These are phyloP conservation scores for Phortica variegata DNA, from an alignment of 1,140 invertebrate species.

Conservation along the genomic window DNA sequence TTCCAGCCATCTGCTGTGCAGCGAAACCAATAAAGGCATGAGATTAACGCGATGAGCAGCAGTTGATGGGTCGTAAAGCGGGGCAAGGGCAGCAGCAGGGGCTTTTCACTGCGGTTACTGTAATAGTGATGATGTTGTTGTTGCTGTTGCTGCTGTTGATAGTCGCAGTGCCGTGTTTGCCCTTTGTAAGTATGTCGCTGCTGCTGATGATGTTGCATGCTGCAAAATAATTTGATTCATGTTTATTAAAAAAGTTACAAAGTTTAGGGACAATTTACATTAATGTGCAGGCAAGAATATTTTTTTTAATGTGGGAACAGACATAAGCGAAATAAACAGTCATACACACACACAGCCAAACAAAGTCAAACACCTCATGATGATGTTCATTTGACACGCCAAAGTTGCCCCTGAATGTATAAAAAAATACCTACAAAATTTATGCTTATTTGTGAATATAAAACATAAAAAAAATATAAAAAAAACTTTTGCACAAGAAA, in stretches of 20 bases:
- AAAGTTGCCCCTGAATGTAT: no score
- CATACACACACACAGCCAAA: constrained; percentile 22
- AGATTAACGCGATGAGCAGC: constrained; percentile 41
- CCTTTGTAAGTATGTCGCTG: background rate
- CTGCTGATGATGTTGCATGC: constrained; percentile 36
- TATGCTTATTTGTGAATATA: no score
- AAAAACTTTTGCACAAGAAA: constrained; percentile 1
- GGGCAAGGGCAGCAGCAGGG: background rate
- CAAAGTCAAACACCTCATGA: constrained; percentile 24
- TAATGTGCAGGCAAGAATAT: background rate
- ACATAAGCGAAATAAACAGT: constrained; percentile 5
- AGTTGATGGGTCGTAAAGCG: constrained; percentile 1
- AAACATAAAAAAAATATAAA: constrained; percentile 12
- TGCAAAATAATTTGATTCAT: constrained; percentile 18
- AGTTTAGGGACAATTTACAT: background rate
- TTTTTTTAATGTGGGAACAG: background rate
- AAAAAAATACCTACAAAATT: constrained; percentile 55
- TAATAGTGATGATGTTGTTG: background rate
- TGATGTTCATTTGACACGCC: constrained; percentile 54
- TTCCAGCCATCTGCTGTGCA: constrained; percentile 51
- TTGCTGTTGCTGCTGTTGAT: background rate
- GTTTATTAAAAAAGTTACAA: background rate
- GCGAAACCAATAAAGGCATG: constrained; percentile 37
- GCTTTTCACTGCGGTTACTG: no score
- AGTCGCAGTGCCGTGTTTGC: constrained; percentile 5